These are phyloP conservation scores for Horisme vitalbata DNA, from an alignment of 2,888 invertebrate genomes.

Conservation along the genomic window DNA sequence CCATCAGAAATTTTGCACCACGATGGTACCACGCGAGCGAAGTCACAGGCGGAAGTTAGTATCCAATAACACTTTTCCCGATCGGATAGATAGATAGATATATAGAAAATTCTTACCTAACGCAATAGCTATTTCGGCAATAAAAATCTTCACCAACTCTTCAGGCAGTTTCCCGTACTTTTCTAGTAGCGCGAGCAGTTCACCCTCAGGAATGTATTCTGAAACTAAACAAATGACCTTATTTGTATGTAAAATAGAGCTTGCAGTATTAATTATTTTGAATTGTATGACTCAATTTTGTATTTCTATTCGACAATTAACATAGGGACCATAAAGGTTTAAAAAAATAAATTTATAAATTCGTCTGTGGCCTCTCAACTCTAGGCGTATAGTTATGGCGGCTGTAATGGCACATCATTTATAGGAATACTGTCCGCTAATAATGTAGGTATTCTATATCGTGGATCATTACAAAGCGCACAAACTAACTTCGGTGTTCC, in stretches of 20 bases:
- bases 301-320: conserved; percentile 12
- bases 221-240: conserved; percentile 83
- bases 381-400: background rate
- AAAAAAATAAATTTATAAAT: too few species aligned
- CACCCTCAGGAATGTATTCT: conserved; percentile 93
- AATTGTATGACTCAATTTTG: conserved; percentile 14
- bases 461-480: too few species aligned
- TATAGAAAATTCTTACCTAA: conserved; percentile 85
- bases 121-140: conserved; percentile 94
- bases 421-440: background rate
- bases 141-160: conserved; percentile 90
- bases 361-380: too few species aligned
- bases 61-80: too few species aligned
- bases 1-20: too few species aligned
- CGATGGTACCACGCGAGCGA: too few species aligned
- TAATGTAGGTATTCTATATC: too few species aligned
- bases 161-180: conserved; percentile 89
- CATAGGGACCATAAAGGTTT: too few species aligned
- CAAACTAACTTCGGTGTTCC: too few species aligned
- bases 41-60: too few species aligned
- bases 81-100: too few species aligned
- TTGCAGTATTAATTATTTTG: conserved; percentile 8
- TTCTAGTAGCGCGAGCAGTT: conserved; percentile 89
- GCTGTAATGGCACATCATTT: background rate
- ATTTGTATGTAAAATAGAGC: conserved; percentile 14